Conservation (phyloP, 2,888 invertebrate species). For the Hyles lineata region DNA sequence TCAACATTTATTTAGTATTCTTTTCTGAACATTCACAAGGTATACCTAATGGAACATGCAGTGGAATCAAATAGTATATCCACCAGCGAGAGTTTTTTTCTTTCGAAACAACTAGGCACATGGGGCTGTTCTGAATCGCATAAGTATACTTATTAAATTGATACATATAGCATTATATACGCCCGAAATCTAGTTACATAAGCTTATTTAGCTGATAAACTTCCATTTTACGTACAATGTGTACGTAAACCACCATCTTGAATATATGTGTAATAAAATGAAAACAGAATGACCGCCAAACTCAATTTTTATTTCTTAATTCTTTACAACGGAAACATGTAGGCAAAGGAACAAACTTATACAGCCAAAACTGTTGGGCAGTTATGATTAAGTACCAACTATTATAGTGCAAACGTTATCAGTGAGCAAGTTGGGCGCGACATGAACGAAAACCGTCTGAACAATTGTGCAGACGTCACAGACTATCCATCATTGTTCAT, state of each 20-base stretch:
- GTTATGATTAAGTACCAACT: slow-evolving; percentile 16
- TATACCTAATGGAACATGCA: too few species aligned
- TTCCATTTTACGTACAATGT: not conserved
- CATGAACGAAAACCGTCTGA: slow-evolving; percentile 13
- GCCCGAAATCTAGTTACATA: not conserved
- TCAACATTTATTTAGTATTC: too few species aligned
- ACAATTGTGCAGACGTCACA: slow-evolving; percentile 32
- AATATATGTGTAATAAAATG: not conserved
- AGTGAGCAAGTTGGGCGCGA: slow-evolving; percentile 16
- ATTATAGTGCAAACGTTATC: slow-evolving; percentile 25
- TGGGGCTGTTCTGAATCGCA: too few species aligned
- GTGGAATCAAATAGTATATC: too few species aligned
- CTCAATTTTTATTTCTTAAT: too few species aligned
- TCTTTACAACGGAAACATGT: not conserved
- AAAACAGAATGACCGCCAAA: not conserved
- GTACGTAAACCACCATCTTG: too few species aligned
- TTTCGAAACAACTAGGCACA: too few species aligned
- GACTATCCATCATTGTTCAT: slow-evolving; percentile 56
- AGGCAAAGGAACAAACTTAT: slow-evolving; percentile 10
- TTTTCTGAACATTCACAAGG: too few species aligned
- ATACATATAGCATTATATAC: not conserved
- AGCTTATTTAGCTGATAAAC: not conserved
- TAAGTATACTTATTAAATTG: too few species aligned
- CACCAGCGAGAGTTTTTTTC: too few species aligned
- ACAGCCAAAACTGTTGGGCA: not conserved